Evolutionary conservation across 2,888 invertebrate genomes (phyloP).

Genomic region (Hypolimnas misippus): DNA sequence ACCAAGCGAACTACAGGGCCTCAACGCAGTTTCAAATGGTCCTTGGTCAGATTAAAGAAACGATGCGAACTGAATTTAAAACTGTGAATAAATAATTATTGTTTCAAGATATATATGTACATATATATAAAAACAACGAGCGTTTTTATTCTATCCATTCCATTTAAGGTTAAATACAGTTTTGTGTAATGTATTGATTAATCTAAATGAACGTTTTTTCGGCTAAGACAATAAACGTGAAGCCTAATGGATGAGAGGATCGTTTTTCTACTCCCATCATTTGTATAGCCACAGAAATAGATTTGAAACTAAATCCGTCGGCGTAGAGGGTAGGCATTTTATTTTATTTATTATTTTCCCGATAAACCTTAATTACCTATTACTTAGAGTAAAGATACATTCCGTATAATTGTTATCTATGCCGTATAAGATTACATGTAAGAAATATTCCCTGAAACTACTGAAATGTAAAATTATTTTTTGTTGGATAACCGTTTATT

Average conservation of each 20-base stretch:
- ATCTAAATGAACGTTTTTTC: slow-evolving; percentile 22
- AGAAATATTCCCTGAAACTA: too few relatives aligned
- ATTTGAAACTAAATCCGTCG: slow-evolving; percentile 18
- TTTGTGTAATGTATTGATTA: slow-evolving; percentile 9
- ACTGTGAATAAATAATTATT: slow-evolving; percentile 5
- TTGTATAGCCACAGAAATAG: slow-evolving; percentile 17
- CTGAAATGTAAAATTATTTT: too few relatives aligned
- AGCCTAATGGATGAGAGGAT: slow-evolving; percentile 27
- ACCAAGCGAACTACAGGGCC: slow-evolving; percentile 67
- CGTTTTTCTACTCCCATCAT: slow-evolving; percentile 25
- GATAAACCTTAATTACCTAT: slow-evolving; percentile 18
- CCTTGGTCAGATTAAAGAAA: slow-evolving; percentile 84
- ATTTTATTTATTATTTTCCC: slow-evolving; percentile 17
- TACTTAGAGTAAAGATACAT: neutral
- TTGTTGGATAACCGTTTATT: too few relatives aligned
- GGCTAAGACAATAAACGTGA: slow-evolving; percentile 27
- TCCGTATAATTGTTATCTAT: too few relatives aligned
- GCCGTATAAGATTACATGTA: neutral
- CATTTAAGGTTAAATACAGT: slow-evolving; percentile 15
- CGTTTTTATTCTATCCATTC: neutral
- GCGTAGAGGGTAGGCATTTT: slow-evolving; percentile 10
- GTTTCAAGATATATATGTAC: neutral
- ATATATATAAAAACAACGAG: neutral
- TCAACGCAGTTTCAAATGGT: slow-evolving; percentile 84
- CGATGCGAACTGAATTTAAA: slow-evolving; percentile 43